A percentile compares a stretch with the other conserved stretches of the same genome.
phyloP scores from a whole-genome alignment of 2,113 vertebrate species.

The Pachyramphus minor region DNA sequence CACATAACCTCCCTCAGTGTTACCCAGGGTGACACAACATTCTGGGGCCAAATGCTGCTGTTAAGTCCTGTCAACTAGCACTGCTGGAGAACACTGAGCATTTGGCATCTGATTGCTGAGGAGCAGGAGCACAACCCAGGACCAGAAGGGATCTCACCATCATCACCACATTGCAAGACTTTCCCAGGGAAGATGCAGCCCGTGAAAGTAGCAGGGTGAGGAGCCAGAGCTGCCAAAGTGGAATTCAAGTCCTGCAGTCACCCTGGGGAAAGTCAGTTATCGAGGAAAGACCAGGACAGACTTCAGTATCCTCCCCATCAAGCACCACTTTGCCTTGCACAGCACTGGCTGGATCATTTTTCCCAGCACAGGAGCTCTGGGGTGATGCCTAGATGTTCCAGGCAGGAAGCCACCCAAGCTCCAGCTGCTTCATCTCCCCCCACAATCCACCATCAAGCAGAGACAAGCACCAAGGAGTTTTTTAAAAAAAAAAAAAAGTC shows the following conservation, averaged over 20 bases:
- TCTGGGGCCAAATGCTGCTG: not conserved
- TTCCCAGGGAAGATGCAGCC: not conserved
- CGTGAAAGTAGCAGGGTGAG: not conserved
- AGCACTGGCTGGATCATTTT: not conserved
- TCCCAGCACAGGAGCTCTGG: not conserved
- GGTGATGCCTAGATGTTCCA: not conserved
- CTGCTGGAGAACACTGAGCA: rapidly evolving
- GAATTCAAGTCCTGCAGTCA: not conserved
- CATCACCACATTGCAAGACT: not conserved
- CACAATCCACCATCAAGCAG: not conserved
- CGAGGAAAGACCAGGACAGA: not conserved
- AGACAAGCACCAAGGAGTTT: not conserved
- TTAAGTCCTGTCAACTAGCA: not conserved
- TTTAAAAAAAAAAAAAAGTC: not conserved
- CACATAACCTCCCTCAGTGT: rapidly evolving
- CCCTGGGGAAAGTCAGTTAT: not conserved
- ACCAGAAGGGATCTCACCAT: not conserved
- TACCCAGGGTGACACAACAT: not conserved
- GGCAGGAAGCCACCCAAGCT: not conserved
- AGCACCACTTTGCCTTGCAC: not conserved
- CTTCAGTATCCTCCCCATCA: not conserved
- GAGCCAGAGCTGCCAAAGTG: not conserved
- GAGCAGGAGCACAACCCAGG: not conserved
- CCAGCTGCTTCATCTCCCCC: not conserved
- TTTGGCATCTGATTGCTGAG: not conserved